Evolutionary conservation across 2,888 invertebrate genomes (phyloP), one percentile per base, ranked within the genome.

Genomic region (Neocrepidodera transversa): DNA sequence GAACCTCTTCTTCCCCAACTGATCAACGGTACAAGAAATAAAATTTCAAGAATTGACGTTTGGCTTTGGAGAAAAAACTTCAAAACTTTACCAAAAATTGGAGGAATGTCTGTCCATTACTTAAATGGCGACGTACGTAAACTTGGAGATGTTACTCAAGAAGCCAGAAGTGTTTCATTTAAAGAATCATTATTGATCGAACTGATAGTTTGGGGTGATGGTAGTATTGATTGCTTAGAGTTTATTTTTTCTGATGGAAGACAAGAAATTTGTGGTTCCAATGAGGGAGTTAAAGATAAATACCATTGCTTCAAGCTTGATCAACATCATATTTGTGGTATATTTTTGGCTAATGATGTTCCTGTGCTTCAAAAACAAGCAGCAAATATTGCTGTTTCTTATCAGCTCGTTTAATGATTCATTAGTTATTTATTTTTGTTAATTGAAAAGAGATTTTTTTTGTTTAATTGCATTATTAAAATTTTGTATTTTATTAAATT

Each of bases 311-410:
- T 54, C 28, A 23, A 47, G 11, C 54, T 54, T 8, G 54, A 47
- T 3, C 8, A 26, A 5, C 51, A 51, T 30, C 26, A 30, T 17
- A 51, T 51, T 30, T 45, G 17, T 38, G 55, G 55, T 8, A 38
- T 55, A 8, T 55, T 20, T 30, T 28, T 55, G 28, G 48, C 36
- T 8, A 55, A 48, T 8, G 55, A 55, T 18, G 38, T 55, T 2
- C 38, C 55, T 5, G 11, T 13, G 0, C 26, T 55, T 13, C 8
- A 38, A 13, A 48, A 48, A 11, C 55, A 55, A 55, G 48, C 48
- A 16, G 47, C 55, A 3, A 48, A 48, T 55, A 28, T 55, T 2
- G 47, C 55, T 10, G 55, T 55, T n/a, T 55, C 47, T 7, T 55
- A 17, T 47, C 55, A 55, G 14, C 30, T 40, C 17, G n/a, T 35